Base-by-base conservation (phyloP, 2,888 invertebrate species). In the Drosophila silvestris region DNA sequence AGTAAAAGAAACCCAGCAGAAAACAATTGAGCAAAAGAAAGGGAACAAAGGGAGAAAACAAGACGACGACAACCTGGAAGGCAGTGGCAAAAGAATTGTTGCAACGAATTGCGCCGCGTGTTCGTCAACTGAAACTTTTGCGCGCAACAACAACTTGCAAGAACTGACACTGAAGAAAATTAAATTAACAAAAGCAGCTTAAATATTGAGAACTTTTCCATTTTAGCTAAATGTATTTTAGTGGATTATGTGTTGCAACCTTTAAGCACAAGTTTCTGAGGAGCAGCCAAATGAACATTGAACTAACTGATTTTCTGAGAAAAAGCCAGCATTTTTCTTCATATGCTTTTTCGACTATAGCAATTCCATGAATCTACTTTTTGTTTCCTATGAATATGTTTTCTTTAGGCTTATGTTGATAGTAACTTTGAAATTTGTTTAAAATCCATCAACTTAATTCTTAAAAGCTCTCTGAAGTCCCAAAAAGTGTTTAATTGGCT, bases 61-160 rank as follows among this genome's bases (percentile, higher is more conserved):
- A 52, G 58, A 64, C 62, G 52, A 58, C 28, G 47, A 60, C 53
- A 62, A 39, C 47, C 65, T 58, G 63, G 60, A 44, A 75, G 53
- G 75, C 70, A 50, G 63, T 41, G 5, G 63, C 44, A 22, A 53
- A 56, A 69, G 74, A 77, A 80, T 78, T 89, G 87, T 84, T 77
- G 84, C 77, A 77, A 77, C 57, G 70, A 65, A 74, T 75, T 64
- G 39, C 35, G 65, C 56, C 68, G 74, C 63, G 63, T 52, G 62
- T 73, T 77, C 85, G 74, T 76, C 74, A 81, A 74, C 83, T 72
- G 71, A 81, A 86, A 85, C 76, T 85, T 83, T 75, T 70, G 41
- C 62, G 41, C 57, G 28, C 16, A 47, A 19, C 35, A 44, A n/a
- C 39, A 64, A 47, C 39, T 16, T 28, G n/a, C 35, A 14, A n/a